Evolutionary conservation across 1,140 invertebrate species (phyloP), one percentile per base, ranked within the genome.

Genomic region (Battus philenor): DNA sequence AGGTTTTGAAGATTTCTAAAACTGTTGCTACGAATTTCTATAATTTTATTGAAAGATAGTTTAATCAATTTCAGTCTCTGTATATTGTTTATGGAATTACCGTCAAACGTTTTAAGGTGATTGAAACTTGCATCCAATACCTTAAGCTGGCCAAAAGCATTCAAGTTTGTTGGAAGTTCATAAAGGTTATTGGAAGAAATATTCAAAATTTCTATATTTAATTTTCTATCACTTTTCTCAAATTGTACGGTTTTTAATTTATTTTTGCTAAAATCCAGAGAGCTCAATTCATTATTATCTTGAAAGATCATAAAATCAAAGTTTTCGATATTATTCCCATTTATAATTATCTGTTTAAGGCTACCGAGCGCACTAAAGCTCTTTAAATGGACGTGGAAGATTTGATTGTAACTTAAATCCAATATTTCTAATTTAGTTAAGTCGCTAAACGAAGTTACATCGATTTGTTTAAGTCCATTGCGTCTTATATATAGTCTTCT

Each of bases 51-150:
- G 58, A 90, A 88, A 1, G 91, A 90, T 34, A 94, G 73, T 54
- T 90, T 89, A 7, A 95, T 83, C 63, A 93, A 90, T 8, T 87
- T 86, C 4, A 95, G 85, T 38, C 89, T 88, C 10, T 89, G 88
- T 52, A 94, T 86, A 26, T 88, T 90, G 43, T 89, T 90, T 16
- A 95, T 77, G 1, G 90, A 88, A 63, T 91, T 90, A 1, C 90
- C 88, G 33, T 91, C 88, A 26, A 94, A 81, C 44, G 88, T 82
- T 47, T 91, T 90, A n/a, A 96, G 87, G 49, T 93, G 89, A 81
- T 97, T 97, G 66, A 91, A 91, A 63, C 92, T 93, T 31, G 95
- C 77, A 72, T 95, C 94, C 9, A 97, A 83, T 29, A 89, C 79
- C 66, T 90, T 88, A 8, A 96, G 75, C 43, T 89, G 89, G 11